Conservation (phyloP, 2,888 invertebrate species). For the Chrysina gloriosa region DNA sequence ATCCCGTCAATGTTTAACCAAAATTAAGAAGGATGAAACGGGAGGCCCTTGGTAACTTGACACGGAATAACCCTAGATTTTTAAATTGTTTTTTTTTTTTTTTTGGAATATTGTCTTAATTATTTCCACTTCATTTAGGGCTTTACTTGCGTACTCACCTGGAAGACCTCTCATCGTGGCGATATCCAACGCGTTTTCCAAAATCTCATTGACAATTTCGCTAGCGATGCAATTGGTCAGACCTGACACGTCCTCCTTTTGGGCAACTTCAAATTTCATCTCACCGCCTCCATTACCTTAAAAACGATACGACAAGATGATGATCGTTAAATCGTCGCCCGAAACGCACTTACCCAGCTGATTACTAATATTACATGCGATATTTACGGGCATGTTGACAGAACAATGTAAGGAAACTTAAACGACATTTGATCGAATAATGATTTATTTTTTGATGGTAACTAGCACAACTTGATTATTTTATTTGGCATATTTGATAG, state of each 20-base stretch:
- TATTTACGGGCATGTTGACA: slow-evolving; percentile 49
- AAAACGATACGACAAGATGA: not conserved
- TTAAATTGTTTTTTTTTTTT: too few relatives aligned
- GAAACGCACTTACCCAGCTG: slow-evolving; percentile 46
- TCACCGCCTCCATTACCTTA: slow-evolving; percentile 48
- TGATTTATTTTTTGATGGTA: slow-evolving; percentile 10
- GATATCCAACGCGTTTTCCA: slow-evolving; percentile 61
- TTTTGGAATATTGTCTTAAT: too few relatives aligned
- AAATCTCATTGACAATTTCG: slow-evolving; percentile 60
- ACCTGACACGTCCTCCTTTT: slow-evolving; percentile 34
- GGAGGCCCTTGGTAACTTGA: too few relatives aligned
- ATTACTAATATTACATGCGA: slow-evolving; percentile 45
- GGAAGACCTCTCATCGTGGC: slow-evolving; percentile 44
- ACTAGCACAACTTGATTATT: slow-evolving; percentile 14
- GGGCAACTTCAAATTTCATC: slow-evolving; percentile 44
- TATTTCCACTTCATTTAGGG: too few relatives aligned
- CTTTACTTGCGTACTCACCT: not conserved
- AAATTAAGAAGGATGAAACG: too few relatives aligned
- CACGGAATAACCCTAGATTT: too few relatives aligned
- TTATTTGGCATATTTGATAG: too few relatives aligned
- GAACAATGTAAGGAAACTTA: slow-evolving; percentile 21
- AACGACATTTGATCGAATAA: slow-evolving; percentile 18
- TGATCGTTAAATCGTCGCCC: not conserved
- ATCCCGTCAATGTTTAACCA: too few relatives aligned
- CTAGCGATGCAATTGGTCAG: slow-evolving; percentile 45